A percentile compares a stretch with the other conserved stretches of the same genome.
phyloP scores from a whole-genome alignment of 92 coral and sea anemone species.

The Palythoa grandiflora region DNA sequence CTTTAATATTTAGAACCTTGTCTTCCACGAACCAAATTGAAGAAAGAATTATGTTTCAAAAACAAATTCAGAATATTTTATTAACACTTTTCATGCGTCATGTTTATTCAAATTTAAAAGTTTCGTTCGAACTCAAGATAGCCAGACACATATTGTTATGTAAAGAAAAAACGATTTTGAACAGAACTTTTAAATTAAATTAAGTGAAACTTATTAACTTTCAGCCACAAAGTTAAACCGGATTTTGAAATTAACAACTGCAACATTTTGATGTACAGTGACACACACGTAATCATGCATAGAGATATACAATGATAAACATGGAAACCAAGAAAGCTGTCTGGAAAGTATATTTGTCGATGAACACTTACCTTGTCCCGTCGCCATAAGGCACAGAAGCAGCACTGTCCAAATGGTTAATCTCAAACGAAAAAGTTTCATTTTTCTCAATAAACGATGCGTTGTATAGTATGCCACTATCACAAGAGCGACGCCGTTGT shows the following conservation, averaged over 20 bases:
- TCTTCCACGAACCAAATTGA: neutral
- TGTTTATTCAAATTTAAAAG: neutral
- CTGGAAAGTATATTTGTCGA: neutral
- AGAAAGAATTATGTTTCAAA: too few species aligned
- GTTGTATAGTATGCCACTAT: neutral
- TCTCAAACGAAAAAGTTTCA: conserved; percentile 8
- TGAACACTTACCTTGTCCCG: conserved; percentile 1
- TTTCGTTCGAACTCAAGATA: neutral
- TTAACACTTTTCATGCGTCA: neutral
- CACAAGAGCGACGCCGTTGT: neutral
- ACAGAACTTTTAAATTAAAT: neutral
- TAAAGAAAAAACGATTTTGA: neutral
- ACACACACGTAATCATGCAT: neutral
- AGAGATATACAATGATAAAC: neutral
- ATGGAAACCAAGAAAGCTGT: neutral
- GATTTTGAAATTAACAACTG: conserved; percentile 24
- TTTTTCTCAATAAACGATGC: neutral
- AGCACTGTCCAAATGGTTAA: neutral
- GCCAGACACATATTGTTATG: neutral
- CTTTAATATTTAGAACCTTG: neutral
- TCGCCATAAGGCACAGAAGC: neutral
- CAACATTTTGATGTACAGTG: conserved; percentile 2
- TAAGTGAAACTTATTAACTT: neutral
- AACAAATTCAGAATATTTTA: neutral
- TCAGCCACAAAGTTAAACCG: conserved; percentile 7